Base-by-base conservation (phyloP, 2,797 vertebrate species). In the Pangasius mekongensis region DNA sequence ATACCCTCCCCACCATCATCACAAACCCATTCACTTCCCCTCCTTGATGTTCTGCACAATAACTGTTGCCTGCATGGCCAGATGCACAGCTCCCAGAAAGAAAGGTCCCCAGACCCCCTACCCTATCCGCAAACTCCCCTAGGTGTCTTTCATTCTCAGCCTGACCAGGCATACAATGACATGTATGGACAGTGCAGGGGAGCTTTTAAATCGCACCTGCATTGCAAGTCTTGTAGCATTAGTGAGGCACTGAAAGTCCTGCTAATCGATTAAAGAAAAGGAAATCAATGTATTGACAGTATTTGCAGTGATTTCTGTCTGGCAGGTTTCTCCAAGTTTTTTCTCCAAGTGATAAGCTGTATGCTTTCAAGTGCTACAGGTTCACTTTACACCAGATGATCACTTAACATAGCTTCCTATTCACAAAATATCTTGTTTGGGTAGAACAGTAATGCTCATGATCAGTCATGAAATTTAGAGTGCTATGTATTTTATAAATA, bases 1-100 rank as follows among this genome's bases (percentile, higher is more conserved):
- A 84, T 64, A 58, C 83, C 78, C 77, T 78, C 64, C 54, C 73
- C 69, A 86, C 77, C 78, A 89, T 87, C 88, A 83, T 62, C 84
- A 58, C 84, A 86, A 81, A 80, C 91, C 84, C 80, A 43, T 39
- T 60, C 78, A 71, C 66, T 67, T 62, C 67, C 86, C 86, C 80
- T 87, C 66, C 67, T 14, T 16, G 39, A 87, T 33, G 54, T 43
- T 56, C 80, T 86, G 86, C 90, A 93, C 91, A 92, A 93, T 91
- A 90, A 90, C 89, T 86, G 87, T 84, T 89, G 85, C 89, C 90
- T 88, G 88, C 87, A 89, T 73, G 89, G 89, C 91, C 90, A 93
- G 89, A 92, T 91, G 91, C 90, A 93, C 90, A 83, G 87, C 86
- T 87, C 85, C 89, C 80, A 88, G 87, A 91, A 91, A 91, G 87